Base-by-base conservation (phyloP, 2,113 vertebrate species). In the Girardinichthys multiradiatus region DNA sequence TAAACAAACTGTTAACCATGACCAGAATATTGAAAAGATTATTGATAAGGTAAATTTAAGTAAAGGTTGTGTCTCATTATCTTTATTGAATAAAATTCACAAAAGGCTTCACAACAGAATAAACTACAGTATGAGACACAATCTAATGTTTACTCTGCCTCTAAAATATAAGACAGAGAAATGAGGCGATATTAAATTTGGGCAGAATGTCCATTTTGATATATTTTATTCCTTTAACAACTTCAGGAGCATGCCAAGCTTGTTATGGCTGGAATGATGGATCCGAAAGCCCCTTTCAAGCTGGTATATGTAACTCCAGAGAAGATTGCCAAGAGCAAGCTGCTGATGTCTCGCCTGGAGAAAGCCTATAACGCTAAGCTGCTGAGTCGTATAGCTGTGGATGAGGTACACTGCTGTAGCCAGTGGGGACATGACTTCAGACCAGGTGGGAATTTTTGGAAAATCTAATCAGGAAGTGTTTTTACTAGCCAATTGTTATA, bases 391-490 rank as follows among this genome's bases (percentile, higher is more conserved):
- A 92, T 99, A 0, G 97, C 98, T 1, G 95, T 99, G 60, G 98
- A 99, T 26, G 98, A 99, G 82, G 98, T 99, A 70, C 98, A 99
- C 31, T 99, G 98, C 89, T 99, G 98, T 79, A 99, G 98, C 78
- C 98, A 99, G 35, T 99, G 98, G 98, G 98, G 98, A 2, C 97
- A 99, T 0, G 98, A 99, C 83, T 99, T 99, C 94, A 95, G 98
- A 86, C 97, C 96, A 51, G 97, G 98, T 99, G 90, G 28, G 68
- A n/a, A 2, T 13, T 58, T 17, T 19, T 19, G 15, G 3, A 42
- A 57, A 39, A 12, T 67, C 57, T 10, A n/a, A 26, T 31, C 51
- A 33, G 4, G 3, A 11, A 26, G 4, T 26, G 26, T 19, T 45
- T 45, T 45, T 45, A 19, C 15, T 15, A 45, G 15, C 42, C 42